Conservation (phyloP, 2,888 invertebrate genomes). For the Pardosa pseudoannulata region DNA sequence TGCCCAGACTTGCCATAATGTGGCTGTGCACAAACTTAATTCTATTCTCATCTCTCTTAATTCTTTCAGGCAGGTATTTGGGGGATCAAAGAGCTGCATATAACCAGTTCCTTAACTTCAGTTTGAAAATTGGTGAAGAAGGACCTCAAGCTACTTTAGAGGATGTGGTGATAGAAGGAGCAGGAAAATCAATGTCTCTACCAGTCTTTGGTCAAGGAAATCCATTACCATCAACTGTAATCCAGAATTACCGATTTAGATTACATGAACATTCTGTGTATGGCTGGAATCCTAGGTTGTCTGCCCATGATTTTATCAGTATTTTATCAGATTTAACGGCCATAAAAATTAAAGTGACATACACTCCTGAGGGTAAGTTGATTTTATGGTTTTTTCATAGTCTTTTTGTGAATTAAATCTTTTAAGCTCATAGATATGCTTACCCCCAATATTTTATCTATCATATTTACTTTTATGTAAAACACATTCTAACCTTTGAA, state of each 20-base stretch:
- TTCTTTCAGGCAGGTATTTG: slow-evolving; percentile 84
- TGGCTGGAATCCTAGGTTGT: slow-evolving; percentile 94
- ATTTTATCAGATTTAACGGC: slow-evolving; percentile 95
- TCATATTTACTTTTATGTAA: too few species aligned
- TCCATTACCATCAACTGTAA: slow-evolving; percentile 85
- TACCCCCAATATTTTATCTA: too few species aligned
- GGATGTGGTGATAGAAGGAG: slow-evolving; percentile 94
- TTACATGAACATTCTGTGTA: slow-evolving; percentile 94
- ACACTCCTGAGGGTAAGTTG: slow-evolving; percentile 85
- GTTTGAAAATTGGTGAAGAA: slow-evolving; percentile 89
- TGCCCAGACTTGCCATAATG: too few species aligned
- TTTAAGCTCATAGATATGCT: too few species aligned
- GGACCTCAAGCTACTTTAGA: slow-evolving; percentile 88
- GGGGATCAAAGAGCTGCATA: slow-evolving; percentile 95
- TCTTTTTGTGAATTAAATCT: too few species aligned
- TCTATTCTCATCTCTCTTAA: too few species aligned
- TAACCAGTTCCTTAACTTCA: slow-evolving; percentile 93
- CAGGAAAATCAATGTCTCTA: slow-evolving; percentile 86
- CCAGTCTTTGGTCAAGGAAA: slow-evolving; percentile 96
- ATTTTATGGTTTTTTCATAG: too few species aligned
- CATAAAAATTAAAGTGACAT: slow-evolving; percentile 95
- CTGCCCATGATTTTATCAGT: slow-evolving; percentile 92
- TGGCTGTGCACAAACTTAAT: too few species aligned
- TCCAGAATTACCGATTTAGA: slow-evolving; percentile 88
- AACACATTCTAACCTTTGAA: too few species aligned